These are phyloP conservation scores for Ceratoteleas bidentatus DNA, from an alignment of 1,140 invertebrate species.

Conservation along the genomic window DNA sequence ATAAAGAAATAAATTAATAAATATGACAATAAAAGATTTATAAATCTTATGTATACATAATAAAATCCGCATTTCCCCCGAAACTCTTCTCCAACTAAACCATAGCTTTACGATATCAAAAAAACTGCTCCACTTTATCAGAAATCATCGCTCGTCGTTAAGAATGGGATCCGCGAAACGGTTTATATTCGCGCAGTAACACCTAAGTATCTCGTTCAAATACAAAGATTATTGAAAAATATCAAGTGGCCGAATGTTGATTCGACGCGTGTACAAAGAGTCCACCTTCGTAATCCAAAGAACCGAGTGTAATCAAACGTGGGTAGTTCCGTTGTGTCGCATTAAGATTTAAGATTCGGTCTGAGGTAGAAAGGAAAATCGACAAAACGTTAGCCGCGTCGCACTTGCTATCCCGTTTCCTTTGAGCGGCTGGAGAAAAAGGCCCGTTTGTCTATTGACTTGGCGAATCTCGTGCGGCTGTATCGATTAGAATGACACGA, in stretches of 20 bases:
- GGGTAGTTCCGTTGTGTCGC: constrained; percentile 26
- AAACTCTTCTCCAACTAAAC: background rate
- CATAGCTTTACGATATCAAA: constrained; percentile 1
- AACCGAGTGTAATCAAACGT: constrained; percentile 32
- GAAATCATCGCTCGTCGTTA: constrained; percentile 19
- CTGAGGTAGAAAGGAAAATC: constrained; percentile 56
- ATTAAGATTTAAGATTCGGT: constrained; percentile 48
- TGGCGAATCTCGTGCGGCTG: constrained; percentile 9
- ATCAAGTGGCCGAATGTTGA: constrained; percentile 31
- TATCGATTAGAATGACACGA: constrained; percentile 31
- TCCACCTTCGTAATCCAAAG: constrained; percentile 11
- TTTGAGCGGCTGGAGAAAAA: constrained; percentile 6
- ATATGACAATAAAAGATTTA: background rate
- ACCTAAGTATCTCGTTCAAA: constrained; percentile 15
- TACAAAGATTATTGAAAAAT: constrained; percentile 8
- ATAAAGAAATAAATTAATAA: too few relatives aligned
- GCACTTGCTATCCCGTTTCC: constrained; percentile 18
- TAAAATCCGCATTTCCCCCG: background rate
- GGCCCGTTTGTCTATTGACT: constrained; percentile 27
- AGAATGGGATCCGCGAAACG: constrained; percentile 11
- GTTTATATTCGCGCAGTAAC: constrained; percentile 11
- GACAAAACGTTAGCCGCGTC: constrained; percentile 43
- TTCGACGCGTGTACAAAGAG: constrained; percentile 21
- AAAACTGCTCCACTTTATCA: constrained; percentile 17
- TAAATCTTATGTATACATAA: too few relatives aligned